These are phyloP conservation scores for Hippoglossus hippoglossus DNA, from an alignment of 2,797 vertebrate genomes.

Conservation along the genomic window DNA sequence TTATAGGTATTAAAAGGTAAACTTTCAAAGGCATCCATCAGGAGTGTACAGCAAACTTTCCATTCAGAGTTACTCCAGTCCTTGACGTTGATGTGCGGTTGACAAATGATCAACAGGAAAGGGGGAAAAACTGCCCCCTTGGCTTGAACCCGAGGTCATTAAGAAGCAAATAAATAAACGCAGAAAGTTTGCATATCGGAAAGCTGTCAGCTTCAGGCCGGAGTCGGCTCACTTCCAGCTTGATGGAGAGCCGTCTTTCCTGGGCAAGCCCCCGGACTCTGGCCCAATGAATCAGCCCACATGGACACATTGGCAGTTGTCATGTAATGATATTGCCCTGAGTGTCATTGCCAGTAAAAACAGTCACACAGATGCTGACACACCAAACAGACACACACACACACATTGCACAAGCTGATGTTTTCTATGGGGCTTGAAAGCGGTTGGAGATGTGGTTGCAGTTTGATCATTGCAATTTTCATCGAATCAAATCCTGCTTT, in stretches of 20 bases:
- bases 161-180: constrained; percentile 82
- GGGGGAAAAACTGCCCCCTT: constrained; percentile 47
- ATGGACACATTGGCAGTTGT: constrained; percentile 82
- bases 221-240: constrained; percentile 67
- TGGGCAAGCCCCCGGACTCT: constrained; percentile 57
- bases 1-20: constrained; percentile 84
- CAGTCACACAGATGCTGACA: constrained; percentile 15
- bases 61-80: constrained; percentile 57
- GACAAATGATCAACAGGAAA: constrained; percentile 74
- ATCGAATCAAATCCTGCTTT: not conserved
- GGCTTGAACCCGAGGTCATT: constrained; percentile 74
- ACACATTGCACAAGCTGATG: constrained; percentile 29
- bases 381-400: constrained; percentile 24
- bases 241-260: constrained; percentile 84
- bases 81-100: constrained; percentile 72
- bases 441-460: not conserved
- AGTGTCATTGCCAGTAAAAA: constrained; percentile 59
- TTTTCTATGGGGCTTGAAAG: constrained; percentile 33
- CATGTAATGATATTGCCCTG: constrained; percentile 83
- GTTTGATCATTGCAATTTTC: not conserved
- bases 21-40: constrained; percentile 80
- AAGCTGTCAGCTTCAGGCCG: constrained; percentile 78
- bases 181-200: constrained; percentile 84
- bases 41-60: constrained; percentile 63
- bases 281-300: constrained; percentile 79